phyloP scores from a whole-genome alignment of 2,888 invertebrate species.

The Agonopterix heracliana region DNA sequence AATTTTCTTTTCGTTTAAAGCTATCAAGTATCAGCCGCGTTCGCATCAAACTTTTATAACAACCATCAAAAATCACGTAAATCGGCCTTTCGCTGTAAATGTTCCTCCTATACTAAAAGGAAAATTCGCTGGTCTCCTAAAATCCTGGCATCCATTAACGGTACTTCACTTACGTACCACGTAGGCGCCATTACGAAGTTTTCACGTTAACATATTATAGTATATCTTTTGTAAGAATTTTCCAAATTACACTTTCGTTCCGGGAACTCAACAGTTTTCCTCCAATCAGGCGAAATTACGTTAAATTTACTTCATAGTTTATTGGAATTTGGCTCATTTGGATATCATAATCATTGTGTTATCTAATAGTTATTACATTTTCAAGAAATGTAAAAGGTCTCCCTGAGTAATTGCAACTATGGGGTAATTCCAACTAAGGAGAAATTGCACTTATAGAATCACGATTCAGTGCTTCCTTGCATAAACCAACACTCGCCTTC shows the following conservation, averaged over 20 bases:
- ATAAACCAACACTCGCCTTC: no score
- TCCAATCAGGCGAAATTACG: neutral
- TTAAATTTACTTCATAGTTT: neutral
- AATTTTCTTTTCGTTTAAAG: no score
- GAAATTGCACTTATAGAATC: no score
- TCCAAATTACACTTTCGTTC: slow-evolving; percentile 21
- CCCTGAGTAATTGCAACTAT: no score
- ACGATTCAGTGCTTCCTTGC: no score
- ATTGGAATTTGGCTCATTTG: neutral
- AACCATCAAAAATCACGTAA: no score
- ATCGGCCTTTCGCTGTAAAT: neutral
- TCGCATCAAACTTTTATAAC: no score
- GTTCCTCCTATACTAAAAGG: neutral
- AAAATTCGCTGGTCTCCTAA: slow-evolving; percentile 7
- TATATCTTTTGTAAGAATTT: slow-evolving; percentile 24
- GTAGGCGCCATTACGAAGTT: slow-evolving; percentile 51
- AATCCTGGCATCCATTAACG: slow-evolving; percentile 28
- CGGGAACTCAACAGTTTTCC: slow-evolving; percentile 12
- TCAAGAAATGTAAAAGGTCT: no score
- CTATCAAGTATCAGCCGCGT: no score
- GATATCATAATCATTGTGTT: neutral
- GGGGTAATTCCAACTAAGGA: no score
- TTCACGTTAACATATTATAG: slow-evolving; percentile 31
- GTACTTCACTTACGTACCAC: slow-evolving; percentile 38
- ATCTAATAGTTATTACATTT: no score